Conservation (phyloP, 2,113 vertebrate species). For the Ahaetulla prasina region DNA sequence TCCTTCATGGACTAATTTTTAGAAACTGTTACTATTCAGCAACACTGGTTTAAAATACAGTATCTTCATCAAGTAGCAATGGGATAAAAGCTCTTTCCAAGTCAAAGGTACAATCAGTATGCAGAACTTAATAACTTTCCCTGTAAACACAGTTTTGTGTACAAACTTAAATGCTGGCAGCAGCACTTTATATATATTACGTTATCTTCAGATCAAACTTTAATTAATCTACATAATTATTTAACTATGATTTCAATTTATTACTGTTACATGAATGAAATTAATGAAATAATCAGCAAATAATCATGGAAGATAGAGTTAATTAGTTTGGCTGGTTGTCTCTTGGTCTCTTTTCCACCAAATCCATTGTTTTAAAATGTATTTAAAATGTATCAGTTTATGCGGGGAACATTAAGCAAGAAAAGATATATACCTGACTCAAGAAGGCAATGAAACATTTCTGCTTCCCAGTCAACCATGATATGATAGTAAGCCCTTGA, state of each 20-base stretch:
- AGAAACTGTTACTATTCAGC: not conserved
- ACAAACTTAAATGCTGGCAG: not conserved
- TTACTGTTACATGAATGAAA: not conserved
- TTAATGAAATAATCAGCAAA: not conserved
- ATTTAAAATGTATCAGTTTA: no score
- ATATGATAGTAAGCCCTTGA: no score
- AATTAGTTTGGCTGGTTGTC: no score
- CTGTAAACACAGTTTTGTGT: not conserved
- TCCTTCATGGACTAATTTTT: not conserved
- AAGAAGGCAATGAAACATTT: no score
- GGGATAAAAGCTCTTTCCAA: not conserved
- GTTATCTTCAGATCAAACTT: not conserved
- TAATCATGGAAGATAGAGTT: not conserved
- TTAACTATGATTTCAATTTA: not conserved
- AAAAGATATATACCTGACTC: no score
- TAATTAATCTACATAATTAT: not conserved
- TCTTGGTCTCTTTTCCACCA: no score
- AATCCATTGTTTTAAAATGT: no score
- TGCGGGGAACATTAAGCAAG: no score
- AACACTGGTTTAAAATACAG: not conserved
- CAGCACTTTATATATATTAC: not conserved
- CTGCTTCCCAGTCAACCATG: no score
- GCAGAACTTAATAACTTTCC: not conserved
- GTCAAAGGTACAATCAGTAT: not conserved
- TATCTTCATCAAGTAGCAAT: not conserved